Conservation (phyloP, 2,888 invertebrate species). For the Chironomus riparius region DNA sequence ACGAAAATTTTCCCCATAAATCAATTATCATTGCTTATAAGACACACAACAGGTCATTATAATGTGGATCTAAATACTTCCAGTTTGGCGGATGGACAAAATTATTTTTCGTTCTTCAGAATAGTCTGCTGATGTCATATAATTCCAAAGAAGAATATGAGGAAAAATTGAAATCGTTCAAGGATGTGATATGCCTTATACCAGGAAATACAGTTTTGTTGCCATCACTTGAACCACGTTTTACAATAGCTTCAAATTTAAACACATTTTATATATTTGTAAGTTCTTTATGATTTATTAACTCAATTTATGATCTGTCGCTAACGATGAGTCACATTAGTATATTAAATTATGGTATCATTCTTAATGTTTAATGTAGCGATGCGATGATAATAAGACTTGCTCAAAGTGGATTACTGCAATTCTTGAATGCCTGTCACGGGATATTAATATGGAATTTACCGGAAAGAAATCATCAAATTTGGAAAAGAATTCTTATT, state of each 20-base stretch:
- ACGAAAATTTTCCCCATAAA: no score
- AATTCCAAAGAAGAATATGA: constrained; percentile 36
- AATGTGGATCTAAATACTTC: neutral
- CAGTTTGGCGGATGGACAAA: constrained; percentile 37
- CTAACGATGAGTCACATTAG: constrained; percentile 5
- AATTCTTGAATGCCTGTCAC: constrained; percentile 33
- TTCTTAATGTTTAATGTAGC: constrained; percentile 30
- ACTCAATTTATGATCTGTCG: constrained; percentile 11
- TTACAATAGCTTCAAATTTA: constrained; percentile 36
- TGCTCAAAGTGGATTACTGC: constrained; percentile 36
- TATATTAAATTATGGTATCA: neutral
- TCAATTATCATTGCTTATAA: neutral
- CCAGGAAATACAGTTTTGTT: constrained; percentile 35
- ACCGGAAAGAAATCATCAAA: neutral
- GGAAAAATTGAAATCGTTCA: constrained; percentile 35
- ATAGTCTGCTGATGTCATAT: constrained; percentile 34
- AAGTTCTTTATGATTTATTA: constrained; percentile 28
- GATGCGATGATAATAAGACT: constrained; percentile 35
- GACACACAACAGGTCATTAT: no score
- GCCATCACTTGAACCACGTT: constrained; percentile 35
- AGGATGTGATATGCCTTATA: constrained; percentile 36
- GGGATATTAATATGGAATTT: constrained; percentile 2
- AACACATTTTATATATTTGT: constrained; percentile 36
- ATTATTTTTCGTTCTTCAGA: constrained; percentile 37
- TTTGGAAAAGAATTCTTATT: neutral